These are phyloP conservation scores for Epinephelus malabaricus DNA, from an alignment of 2,797 vertebrate species.

Conservation along the genomic window DNA sequence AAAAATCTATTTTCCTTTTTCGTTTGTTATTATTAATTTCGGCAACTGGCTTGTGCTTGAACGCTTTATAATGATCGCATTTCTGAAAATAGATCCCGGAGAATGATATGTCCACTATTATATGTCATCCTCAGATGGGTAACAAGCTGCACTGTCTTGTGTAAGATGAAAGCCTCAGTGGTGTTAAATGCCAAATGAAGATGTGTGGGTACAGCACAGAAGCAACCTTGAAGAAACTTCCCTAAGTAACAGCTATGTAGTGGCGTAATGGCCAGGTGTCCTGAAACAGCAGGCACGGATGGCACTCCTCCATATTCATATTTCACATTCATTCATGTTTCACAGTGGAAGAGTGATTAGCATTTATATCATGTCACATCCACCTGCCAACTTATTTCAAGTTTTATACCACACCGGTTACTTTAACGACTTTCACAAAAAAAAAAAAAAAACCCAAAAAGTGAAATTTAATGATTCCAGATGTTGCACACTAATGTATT, in stretches of 20 bases:
- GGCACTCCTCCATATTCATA: conserved; percentile 69
- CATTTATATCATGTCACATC: conserved; percentile 65
- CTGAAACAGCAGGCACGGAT: conserved; percentile 64
- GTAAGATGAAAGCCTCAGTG: background rate
- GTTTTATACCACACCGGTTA: conserved; percentile 40
- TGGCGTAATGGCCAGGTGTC: conserved; percentile 69
- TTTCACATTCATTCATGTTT: conserved; percentile 66
- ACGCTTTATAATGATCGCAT: background rate
- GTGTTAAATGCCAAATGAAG: conserved; percentile 16
- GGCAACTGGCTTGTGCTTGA: conserved; percentile 13
- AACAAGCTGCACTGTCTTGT: background rate
- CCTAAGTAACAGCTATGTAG: conserved; percentile 28
- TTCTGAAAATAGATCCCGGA: conserved; percentile 5
- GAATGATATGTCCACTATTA: background rate
- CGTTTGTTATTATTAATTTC: conserved; percentile 14
- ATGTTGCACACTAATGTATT: conserved; percentile 57
- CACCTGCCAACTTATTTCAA: conserved; percentile 66
- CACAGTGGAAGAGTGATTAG: conserved; percentile 58
- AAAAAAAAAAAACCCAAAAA: conserved; percentile 15
- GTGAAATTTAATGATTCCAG: conserved; percentile 66
- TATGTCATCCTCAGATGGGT: background rate
- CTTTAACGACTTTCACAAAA: conserved; percentile 35
- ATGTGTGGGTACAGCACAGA: conserved; percentile 6
- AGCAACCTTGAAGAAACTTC: conserved; percentile 48
- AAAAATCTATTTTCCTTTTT: conserved; percentile 36